Conservation (phyloP, 2,797 vertebrate genomes). For the Sebastes umbrosus region DNA sequence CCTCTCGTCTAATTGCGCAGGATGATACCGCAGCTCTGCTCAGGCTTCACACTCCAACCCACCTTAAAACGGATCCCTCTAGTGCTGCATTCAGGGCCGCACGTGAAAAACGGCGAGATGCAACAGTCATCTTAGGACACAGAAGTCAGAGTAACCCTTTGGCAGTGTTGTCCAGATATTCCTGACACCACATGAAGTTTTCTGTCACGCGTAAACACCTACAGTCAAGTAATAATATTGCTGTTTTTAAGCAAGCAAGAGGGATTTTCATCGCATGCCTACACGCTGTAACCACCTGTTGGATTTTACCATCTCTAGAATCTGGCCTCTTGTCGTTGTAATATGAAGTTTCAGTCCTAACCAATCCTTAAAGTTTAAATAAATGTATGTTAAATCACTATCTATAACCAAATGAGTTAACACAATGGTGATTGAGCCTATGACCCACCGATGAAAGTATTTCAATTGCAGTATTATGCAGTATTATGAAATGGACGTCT, state of each 20-base stretch:
- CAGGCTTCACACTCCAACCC: slow-evolving; percentile 89
- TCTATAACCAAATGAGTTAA: not conserved
- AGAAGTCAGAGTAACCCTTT: not conserved
- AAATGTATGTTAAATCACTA: too few relatives aligned
- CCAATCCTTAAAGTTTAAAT: not conserved
- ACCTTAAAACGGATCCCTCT: slow-evolving; percentile 87
- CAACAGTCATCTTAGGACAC: not conserved
- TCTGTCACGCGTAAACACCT: not conserved
- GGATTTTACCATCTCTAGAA: not conserved
- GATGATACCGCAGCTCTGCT: slow-evolving; percentile 93
- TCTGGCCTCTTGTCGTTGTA: rapidly evolving
- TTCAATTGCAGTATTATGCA: too few relatives aligned
- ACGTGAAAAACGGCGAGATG: not conserved
- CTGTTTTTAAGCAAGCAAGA: not conserved
- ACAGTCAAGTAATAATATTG: not conserved
- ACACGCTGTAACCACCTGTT: slow-evolving; percentile 20
- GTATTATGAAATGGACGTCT: too few relatives aligned
- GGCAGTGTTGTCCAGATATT: not conserved
- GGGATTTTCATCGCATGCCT: not conserved
- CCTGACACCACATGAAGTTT: not conserved
- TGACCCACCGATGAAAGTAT: too few relatives aligned
- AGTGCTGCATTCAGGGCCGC: slow-evolving; percentile 43
- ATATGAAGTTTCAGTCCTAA: not conserved
- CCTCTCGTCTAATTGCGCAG: slow-evolving; percentile 89
- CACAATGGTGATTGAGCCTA: too few relatives aligned